Evolutionary conservation across 2,888 invertebrate genomes (phyloP), one percentile per base, ranked within the genome.

Genomic region (Rhamphomyia laevipes): DNA sequence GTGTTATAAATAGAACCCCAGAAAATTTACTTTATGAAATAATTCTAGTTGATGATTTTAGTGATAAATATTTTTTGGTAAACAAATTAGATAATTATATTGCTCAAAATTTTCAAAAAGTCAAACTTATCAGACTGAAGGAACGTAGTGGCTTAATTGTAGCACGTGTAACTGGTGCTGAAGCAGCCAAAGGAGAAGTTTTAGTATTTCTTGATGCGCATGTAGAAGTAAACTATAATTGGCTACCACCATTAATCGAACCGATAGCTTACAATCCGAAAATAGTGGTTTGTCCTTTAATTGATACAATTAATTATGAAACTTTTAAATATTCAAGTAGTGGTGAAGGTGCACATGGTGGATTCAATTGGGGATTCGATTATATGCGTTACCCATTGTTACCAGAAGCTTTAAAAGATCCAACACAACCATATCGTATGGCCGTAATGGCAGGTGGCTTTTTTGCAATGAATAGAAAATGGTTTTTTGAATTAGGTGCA

Each of bases 371-470:
- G 97, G 89, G 95, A 66, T 81, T 97, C 63, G 94, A 82, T 71
- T 97, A 97, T 72, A 97, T 97, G 71, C 76, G 93, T 13, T 73
- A 94, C 55, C 92, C 94, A 0, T 63, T 93, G 13, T 45, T 68
- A 31, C 63, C 65, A 0, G 66, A 66, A 46, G 68, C 68, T 55
- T 52, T 66, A 5, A 47, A 58, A 10, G 63, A 67, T 52, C 63
- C 59, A 4, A 60, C 69, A 0, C 62, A 66, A 31, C 71, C 70
- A 0, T 71, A 70, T 49, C 61, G 86, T 73, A 92, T 90, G 65
- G 97, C 97, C 0, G 84, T 97, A 1, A 97, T 97, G 97, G 96
- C 96, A 31, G 97, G 97, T 13, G 96, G 96, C 0, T 70, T 96
- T 55, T 97, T 97, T 74, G 96, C 96, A 4, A 97, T 97, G 50